Conservation (phyloP, 1,140 invertebrate genomes). For the Cyclina sinensis region DNA sequence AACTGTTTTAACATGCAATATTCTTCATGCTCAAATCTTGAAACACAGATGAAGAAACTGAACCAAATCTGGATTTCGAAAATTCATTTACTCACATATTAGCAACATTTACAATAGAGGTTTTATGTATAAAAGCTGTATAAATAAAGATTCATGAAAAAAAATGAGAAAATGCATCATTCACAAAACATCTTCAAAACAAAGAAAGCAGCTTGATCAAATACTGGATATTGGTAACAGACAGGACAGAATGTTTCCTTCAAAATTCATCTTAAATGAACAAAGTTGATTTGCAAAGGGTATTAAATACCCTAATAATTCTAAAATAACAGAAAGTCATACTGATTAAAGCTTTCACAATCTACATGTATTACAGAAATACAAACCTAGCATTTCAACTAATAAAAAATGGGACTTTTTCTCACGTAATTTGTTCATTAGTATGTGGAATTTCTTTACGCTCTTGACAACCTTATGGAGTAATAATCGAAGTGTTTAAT, state of each 20-base stretch:
- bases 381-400: too few species aligned
- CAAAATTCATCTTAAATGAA: background rate
- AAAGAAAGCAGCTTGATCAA: background rate
- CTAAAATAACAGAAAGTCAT: background rate
- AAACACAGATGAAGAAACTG: too few species aligned
- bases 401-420: too few species aligned
- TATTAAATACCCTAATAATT: background rate
- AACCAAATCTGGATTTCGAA: background rate
- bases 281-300: background rate
- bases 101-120: constrained; percentile 25
- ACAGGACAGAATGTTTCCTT: background rate
- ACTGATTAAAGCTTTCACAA: background rate
- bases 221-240: background rate
- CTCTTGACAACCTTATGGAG: too few species aligned
- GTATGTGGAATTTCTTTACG: too few species aligned
- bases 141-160: constrained; percentile 39
- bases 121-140: constrained; percentile 38
- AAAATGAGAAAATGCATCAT: constrained; percentile 3
- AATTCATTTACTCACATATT: constrained; percentile 28
- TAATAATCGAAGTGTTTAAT: too few species aligned
- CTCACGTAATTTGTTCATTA: too few species aligned
- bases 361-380: too few species aligned
- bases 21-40: too few species aligned
- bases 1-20: too few species aligned
- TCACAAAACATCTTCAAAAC: background rate